Evolutionary conservation across 2,113 vertebrate species (phyloP), one percentile per base, ranked within the genome.

Genomic region (Pollimyrus isidori): DNA sequence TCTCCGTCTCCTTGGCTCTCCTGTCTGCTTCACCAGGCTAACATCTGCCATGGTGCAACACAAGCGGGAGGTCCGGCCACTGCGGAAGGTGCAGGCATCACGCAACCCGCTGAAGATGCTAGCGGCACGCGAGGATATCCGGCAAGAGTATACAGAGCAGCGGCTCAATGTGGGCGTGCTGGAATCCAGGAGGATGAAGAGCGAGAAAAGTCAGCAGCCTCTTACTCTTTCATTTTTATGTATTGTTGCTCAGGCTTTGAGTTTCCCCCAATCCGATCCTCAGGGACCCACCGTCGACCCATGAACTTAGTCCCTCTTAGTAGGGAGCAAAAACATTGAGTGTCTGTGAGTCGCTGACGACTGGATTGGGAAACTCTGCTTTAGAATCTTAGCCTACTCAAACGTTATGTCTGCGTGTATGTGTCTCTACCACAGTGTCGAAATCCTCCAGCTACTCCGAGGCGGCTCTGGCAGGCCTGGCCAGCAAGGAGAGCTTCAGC

Each of bases 401-500:
- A 73, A 35, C 23, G 9, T 35, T 76, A 58, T 39, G 9, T 69
- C 1, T 69, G 19, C 73, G 11, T n/a, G 7, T 56, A 65, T 15
- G 42, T 62, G 56, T 90, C n/a, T 90, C 82, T 87, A 9, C 42
- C 53, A 13, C 94, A 99, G 98, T 96, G 93, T 96, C 91, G 42
- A 95, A 97, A 94, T 97, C 96, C 91, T 97, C 97, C 0, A 97
- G 95, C 92, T 97, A 97, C 94, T 98, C 98, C 0, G 98, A 99
- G 39, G 97, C 97, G 0, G 98, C 98, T 19, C 95, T 99, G 91
- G 98, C 97, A 0, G 98, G 98, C 10, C 93, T 99, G 91, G 98
- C 98, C 89, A 99, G 97, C 88, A 98, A 97, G 91, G 98, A 99
- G 88, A 98, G 97, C 93, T 99, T 99, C 94, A 98, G 97, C 96